Evolutionary conservation across 1,140 invertebrate species (phyloP).

Genomic region (Pseudomyrmex dendroicus): DNA sequence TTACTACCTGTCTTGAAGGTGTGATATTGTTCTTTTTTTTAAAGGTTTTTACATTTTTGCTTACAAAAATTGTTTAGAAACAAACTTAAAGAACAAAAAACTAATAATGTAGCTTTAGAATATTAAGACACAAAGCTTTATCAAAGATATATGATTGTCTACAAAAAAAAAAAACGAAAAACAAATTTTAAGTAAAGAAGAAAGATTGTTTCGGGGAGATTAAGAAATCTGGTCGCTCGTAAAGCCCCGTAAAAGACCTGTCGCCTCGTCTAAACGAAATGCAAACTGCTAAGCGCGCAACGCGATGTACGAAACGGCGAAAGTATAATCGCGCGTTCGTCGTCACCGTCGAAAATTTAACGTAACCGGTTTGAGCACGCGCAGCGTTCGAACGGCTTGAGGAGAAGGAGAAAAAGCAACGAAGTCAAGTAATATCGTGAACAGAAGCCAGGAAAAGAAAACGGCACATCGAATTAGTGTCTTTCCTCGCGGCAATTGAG

Average conservation of each 20-base stretch:
- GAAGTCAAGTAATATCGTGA: background rate
- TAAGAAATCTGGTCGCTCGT: constrained; percentile 21
- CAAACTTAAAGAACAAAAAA: background rate
- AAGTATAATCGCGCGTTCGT: constrained; percentile 52
- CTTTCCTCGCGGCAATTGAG: background rate
- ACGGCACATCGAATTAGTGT: constrained; percentile 37
- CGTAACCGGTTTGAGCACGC: constrained; percentile 61
- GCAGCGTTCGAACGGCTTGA: background rate
- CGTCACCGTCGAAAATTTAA: constrained; percentile 56
- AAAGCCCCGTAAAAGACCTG: background rate
- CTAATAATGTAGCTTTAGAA: background rate
- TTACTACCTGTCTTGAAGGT: background rate
- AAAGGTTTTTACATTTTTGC: background rate
- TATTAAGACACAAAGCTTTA: background rate
- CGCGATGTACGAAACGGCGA: constrained; percentile 30
- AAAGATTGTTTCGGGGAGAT: background rate
- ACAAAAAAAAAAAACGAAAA: background rate
- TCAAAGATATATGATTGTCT: background rate
- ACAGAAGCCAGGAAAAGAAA: constrained; percentile 23
- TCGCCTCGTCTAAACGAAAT: constrained; percentile 14
- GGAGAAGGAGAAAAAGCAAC: background rate
- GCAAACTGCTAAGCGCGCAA: constrained; percentile 7
- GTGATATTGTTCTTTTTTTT: background rate
- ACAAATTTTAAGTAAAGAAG: background rate
- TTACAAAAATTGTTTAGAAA: background rate